Conservation (phyloP, 2,797 vertebrate species). For the Diceros bicornis region DNA sequence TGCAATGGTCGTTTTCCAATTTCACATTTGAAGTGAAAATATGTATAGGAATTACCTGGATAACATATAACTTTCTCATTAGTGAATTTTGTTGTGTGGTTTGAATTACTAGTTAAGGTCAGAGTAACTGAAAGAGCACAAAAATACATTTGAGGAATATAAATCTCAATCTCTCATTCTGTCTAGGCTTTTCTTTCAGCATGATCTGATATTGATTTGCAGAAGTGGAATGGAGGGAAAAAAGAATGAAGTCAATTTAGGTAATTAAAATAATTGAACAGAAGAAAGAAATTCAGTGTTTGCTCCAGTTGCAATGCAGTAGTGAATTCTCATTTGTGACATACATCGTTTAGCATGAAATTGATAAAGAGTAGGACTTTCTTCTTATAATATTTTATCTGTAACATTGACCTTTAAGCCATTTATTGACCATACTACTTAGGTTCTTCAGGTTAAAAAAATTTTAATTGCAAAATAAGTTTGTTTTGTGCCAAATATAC, state of each 20-base stretch:
- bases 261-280: conserved; percentile 74
- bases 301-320: conserved; percentile 18
- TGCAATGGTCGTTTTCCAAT: conserved; percentile 12
- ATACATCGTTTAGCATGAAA: conserved; percentile 21
- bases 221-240: conserved; percentile 37
- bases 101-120: conserved; percentile 53
- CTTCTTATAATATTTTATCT: conserved; percentile 55
- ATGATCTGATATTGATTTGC: conserved; percentile 52
- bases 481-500: conserved; percentile 24
- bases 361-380: neutral
- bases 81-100: conserved; percentile 41
- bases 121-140: conserved; percentile 51
- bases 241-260: conserved; percentile 58
- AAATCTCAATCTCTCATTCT: conserved; percentile 46
- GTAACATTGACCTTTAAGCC: conserved; percentile 32
- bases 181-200: neutral
- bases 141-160: conserved; percentile 11
- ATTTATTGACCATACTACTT: neutral
- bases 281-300: conserved; percentile 66
- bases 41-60: neutral
- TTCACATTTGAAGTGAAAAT: conserved; percentile 61
- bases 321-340: conserved; percentile 65
- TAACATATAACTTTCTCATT: conserved; percentile 54
- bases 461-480: conserved; percentile 14
- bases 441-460: conserved; percentile 15